Evolutionary conservation across 2,113 vertebrate species (phyloP), one percentile per base, ranked within the genome.

Genomic region (Daphoenositta chrysoptera): DNA sequence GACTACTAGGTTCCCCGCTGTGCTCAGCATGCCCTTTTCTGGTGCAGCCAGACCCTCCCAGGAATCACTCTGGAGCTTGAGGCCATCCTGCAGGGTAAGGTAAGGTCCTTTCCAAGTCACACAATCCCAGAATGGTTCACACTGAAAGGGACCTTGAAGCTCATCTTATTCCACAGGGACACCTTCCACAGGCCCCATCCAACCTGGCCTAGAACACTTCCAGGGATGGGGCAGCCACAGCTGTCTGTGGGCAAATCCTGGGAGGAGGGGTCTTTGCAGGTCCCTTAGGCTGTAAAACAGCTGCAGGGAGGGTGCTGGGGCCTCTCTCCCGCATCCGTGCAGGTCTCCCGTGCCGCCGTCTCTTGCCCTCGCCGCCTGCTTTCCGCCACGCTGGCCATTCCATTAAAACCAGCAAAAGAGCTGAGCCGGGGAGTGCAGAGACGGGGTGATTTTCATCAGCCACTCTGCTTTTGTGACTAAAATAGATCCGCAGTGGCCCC

Each of bases 41-140:
- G 77, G 37, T 70, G 86, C 39, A 54, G 21, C 56, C 15, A n/a
- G 40, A 39, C 85, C 37, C 40, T 87, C 91, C 16, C 73, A 97
- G 89, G 90, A 94, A 71, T 93, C 45, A 10, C 83, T 96, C 81
- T 96, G 97, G 97, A 93, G 86, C 87, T 39, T 4, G 1, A 93
- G 94, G 54, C 91, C 86, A 75, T 94, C 96, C 92, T 97, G 95
- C 97, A 97, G 96, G 96, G 96, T 96, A 97, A 98, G 97, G 98
- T 98, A 93, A 98, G 97, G 86, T 10, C 7, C 10, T 50, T 88
- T 9, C 17, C 33, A 63, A 26, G 65, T 56, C 48, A 23, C 6
- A 14, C 40, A 56, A 4, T 56, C 31, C 18, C 15, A 10, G 50
- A 63, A 70, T 33, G 8, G 12, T 61, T 83, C 1, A 1, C 18